Conservation (phyloP, 2,113 vertebrate genomes). For the Dryoscopus gambensis region DNA sequence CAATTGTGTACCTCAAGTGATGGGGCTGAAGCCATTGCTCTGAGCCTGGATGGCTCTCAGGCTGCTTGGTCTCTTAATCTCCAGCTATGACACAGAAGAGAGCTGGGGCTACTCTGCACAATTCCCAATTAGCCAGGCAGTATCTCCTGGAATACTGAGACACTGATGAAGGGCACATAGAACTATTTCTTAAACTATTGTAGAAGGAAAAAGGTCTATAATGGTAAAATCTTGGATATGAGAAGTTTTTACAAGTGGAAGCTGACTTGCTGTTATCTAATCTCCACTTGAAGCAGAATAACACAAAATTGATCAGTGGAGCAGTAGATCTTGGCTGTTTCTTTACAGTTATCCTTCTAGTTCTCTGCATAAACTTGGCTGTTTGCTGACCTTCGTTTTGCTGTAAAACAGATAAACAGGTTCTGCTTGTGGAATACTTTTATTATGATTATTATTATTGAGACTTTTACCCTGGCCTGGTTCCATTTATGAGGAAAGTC, state of each 20-base stretch:
- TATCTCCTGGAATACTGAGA: background rate
- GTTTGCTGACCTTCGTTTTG: background rate
- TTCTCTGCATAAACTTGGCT: background rate
- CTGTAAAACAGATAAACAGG: background rate
- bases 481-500: constrained; percentile 25
- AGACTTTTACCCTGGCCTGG: background rate
- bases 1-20: background rate
- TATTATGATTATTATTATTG: background rate
- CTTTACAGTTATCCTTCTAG: background rate
- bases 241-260: background rate
- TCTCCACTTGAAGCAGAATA: background rate
- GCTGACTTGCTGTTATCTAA: background rate
- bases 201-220: background rate
- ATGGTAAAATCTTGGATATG: background rate
- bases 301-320: background rate
- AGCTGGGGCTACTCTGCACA: background rate
- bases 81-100: background rate
- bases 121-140: background rate
- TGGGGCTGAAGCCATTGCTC: background rate
- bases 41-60: background rate
- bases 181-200: background rate
- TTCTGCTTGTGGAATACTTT: background rate
- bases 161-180: background rate
- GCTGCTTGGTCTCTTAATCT: background rate
- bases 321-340: background rate